Base-by-base conservation (phyloP, 2,113 vertebrate genomes). In the Seriola rivoliana region DNA sequence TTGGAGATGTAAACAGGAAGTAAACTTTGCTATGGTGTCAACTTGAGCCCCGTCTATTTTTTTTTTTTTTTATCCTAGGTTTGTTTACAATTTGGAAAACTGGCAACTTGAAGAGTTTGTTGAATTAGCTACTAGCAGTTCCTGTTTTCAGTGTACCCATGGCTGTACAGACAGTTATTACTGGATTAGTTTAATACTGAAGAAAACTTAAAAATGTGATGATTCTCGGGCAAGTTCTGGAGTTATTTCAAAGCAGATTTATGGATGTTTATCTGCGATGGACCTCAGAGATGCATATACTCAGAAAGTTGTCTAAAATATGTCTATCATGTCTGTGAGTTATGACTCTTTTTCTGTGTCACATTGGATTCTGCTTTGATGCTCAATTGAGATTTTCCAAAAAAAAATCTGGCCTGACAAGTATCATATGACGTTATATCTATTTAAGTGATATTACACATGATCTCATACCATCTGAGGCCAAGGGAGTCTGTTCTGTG, bases 381-480 rank as follows among this genome's bases (percentile, higher is more conserved):
- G 32, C 59, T 36, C 12, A 34, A 81, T 19, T 55, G 19, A 52
- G 6, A 67, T 58, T 62, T 65, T 65, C n/a, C 10, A 69, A 58
- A 48, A 60, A 74, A 58, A 48, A 60, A 74, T 74, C 7, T 54
- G 55, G 23, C 44, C n/a, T 54, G 34, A 66, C 70, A 32, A 50
- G 54, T n/a, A 44, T 67, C 36, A 25, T 25, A 38, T 17, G 38
- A 75, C 69, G 34, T 36, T 10, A 25, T 2, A 36, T 59, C 23
- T 12, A 54, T n/a, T 62, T 6, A 34, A 76, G 60, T 66, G 0
- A 80, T 14, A 73, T 59, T 36, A 65, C 5, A 40, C 10, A 16
- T 58, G 76, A 78, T 78, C 50, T 66, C 82, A 64, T 92, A 95
- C 95, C 93, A 29, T 93, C 87, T 10, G 87, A 62, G 34, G 72